These are phyloP conservation scores for Cotesia congregata DNA, from an alignment of 2,888 invertebrate species.

Conservation along the genomic window DNA sequence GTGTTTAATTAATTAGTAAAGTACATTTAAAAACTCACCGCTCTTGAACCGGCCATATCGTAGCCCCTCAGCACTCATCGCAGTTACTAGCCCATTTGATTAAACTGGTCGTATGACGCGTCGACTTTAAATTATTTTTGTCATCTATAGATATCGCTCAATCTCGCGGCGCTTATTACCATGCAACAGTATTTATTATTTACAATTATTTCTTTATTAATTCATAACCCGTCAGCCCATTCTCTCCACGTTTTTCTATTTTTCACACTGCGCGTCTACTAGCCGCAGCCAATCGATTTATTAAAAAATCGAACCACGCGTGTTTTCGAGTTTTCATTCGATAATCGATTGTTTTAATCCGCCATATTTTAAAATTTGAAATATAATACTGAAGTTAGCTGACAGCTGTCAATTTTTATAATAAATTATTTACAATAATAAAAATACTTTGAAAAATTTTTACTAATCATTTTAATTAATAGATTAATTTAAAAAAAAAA, in stretches of 20 bases:
- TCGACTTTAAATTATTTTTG: not conserved
- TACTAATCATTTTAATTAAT: too few species aligned
- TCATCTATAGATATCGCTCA: not conserved
- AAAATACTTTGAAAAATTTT: too few species aligned
- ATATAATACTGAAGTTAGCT: too few species aligned
- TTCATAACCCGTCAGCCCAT: constrained; percentile 5
- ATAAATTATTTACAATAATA: too few species aligned
- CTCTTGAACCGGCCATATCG: constrained; percentile 53
- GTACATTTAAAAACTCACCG: constrained; percentile 44
- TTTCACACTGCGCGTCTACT: not conserved
- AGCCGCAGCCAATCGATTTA: too few species aligned
- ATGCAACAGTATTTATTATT: not conserved
- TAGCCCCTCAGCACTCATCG: constrained; percentile 50
- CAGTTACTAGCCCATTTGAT: constrained; percentile 46
- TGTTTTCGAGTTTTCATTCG: too few species aligned
- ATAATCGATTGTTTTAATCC: too few species aligned
- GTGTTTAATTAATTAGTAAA: constrained; percentile 38
- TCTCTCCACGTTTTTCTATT: not conserved
- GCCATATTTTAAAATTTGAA: too few species aligned
- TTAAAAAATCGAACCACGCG: too few species aligned
- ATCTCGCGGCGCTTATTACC: not conserved
- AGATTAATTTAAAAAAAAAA: too few species aligned
- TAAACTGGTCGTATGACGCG: not conserved
- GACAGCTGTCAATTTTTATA: too few species aligned
- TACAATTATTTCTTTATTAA: not conserved